These are phyloP conservation scores for Harmothoe impar DNA, from an alignment of 2,888 invertebrate genomes.

Conservation along the genomic window DNA sequence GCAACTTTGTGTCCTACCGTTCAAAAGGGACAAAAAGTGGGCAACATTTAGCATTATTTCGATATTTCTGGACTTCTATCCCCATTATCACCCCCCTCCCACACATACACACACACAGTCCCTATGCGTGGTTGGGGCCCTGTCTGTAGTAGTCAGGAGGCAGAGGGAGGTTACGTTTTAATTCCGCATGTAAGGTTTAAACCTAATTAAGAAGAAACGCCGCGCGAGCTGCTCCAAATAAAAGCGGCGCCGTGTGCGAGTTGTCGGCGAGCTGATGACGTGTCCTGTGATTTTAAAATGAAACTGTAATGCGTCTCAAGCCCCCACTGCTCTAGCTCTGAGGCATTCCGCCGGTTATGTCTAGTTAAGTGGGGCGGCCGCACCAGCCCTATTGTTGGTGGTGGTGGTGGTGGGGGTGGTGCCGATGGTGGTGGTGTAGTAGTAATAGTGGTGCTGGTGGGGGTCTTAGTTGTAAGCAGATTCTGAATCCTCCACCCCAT, in stretches of 20 bases:
- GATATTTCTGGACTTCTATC: neutral
- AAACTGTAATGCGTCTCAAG: conserved; percentile 42
- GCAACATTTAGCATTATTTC: neutral
- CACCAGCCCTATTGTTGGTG: neutral
- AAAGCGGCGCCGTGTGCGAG: neutral
- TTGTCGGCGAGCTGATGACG: conserved; percentile 45
- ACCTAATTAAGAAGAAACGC: conserved; percentile 31
- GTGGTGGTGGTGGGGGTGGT: neutral
- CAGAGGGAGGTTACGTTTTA: neutral
- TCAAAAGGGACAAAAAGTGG: neutral
- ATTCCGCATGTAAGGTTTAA: conserved; percentile 31
- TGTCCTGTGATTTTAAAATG: conserved; percentile 50
- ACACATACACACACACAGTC: no score
- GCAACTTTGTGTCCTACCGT: neutral
- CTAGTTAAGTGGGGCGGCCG: neutral
- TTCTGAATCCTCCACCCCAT: no score
- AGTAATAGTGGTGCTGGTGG: no score
- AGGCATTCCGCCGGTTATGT: conserved; percentile 33
- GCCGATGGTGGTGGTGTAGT: no score
- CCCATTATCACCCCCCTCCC: no score
- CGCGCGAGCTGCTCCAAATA: neutral
- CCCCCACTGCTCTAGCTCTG: neutral
- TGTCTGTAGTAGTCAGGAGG: neutral
- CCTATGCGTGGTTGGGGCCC: neutral
- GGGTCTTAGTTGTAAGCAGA: no score